Conservation (phyloP, 2,888 invertebrate species). For the Meghimatium bilineatum region DNA sequence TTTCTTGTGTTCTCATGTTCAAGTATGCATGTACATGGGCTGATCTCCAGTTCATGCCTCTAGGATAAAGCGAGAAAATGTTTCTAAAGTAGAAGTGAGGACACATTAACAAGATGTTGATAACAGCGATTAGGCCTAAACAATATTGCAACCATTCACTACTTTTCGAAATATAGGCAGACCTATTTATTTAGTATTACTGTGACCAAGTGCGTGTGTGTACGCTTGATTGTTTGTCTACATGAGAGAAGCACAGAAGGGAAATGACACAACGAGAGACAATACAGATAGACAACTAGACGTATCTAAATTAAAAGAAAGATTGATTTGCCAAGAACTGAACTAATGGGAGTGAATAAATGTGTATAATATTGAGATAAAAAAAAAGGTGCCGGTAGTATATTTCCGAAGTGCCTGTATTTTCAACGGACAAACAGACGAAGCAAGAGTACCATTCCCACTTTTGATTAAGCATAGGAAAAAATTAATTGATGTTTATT, state of each 20-base stretch:
- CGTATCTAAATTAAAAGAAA: not conserved
- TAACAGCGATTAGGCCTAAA: too few relatives aligned
- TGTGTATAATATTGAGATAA: not conserved
- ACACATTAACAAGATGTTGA: too few relatives aligned
- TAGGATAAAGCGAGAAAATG: too few relatives aligned
- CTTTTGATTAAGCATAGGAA: not conserved
- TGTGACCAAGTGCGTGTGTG: too few relatives aligned
- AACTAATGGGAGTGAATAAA: not conserved
- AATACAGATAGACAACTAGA: not conserved
- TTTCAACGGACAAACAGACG: not conserved
- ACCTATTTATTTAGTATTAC: too few relatives aligned
- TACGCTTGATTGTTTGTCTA: too few relatives aligned
- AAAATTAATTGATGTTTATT: not conserved
- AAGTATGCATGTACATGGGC: too few relatives aligned
- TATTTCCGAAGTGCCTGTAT: not conserved
- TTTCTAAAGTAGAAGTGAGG: too few relatives aligned
- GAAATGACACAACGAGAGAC: not conserved
- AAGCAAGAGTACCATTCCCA: not conserved
- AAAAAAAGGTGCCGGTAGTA: not conserved
- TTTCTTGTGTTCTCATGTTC: too few relatives aligned
- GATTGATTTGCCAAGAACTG: not conserved
- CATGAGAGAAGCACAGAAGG: not conserved
- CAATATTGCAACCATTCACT: too few relatives aligned
- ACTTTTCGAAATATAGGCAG: too few relatives aligned
- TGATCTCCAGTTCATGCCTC: too few relatives aligned